phyloP scores from a whole-genome alignment of 2,113 vertebrate genomes.

The Hirundichthys speculiger region DNA sequence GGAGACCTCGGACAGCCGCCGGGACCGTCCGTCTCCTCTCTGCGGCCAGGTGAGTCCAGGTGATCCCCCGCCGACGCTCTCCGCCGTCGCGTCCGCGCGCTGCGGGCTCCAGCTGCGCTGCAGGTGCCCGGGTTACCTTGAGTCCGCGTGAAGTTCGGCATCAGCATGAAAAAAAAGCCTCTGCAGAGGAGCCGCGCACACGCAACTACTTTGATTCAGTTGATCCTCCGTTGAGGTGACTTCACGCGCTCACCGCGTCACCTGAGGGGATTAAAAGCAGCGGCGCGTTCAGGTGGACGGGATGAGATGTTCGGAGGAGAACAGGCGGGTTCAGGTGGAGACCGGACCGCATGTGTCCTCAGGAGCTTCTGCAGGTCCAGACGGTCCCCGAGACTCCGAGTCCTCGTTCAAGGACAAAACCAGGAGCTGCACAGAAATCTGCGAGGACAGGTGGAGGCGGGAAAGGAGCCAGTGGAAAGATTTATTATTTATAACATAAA shows the following conservation, averaged over 20 bases:
- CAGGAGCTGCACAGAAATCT: too few species aligned
- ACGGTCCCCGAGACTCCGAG: neutral
- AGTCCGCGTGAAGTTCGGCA: slow-evolving; percentile 56
- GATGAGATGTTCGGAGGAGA: neutral
- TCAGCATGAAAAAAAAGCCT: slow-evolving; percentile 31
- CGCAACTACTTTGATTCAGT: neutral
- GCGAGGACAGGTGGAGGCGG: too few species aligned
- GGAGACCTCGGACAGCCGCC: slow-evolving; percentile 8
- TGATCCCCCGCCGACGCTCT: neutral
- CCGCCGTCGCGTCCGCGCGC: neutral
- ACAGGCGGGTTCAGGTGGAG: neutral
- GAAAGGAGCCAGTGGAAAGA: too few species aligned
- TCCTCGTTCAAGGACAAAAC: slow-evolving; percentile 66
- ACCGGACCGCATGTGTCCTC: neutral
- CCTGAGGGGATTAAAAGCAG: too few species aligned
- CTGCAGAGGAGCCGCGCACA: slow-evolving; percentile 33
- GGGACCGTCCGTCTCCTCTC: neutral
- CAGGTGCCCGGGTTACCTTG: slow-evolving; percentile 48
- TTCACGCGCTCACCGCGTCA: too few species aligned
- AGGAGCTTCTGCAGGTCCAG: slow-evolving; percentile 1
- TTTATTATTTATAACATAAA: too few species aligned
- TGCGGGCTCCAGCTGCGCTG: slow-evolving; percentile 43
- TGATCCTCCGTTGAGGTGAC: neutral
- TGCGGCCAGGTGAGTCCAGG: slow-evolving; percentile 42
- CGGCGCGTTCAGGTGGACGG: too few species aligned